phyloP scores from a whole-genome alignment of 2,888 invertebrate genomes.

The Protodeltote pygarga region DNA sequence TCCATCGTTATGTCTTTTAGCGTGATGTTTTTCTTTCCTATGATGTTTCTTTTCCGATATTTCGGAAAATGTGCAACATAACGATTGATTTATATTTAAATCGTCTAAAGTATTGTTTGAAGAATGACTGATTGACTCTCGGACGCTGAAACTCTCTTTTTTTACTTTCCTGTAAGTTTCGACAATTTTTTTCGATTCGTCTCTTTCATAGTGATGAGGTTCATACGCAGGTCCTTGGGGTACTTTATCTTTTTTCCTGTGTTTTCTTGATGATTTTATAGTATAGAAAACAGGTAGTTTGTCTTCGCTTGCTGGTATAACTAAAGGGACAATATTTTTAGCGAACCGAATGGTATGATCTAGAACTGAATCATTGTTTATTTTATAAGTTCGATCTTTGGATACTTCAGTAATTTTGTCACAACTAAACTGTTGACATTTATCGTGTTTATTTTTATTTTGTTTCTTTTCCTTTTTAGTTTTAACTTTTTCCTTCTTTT shows the following conservation, averaged over 20 bases:
- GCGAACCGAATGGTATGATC: conserved; percentile 75
- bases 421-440: conserved; percentile 58
- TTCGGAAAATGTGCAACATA: conserved; percentile 72
- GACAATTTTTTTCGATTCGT: conserved; percentile 54
- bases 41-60: conserved; percentile 64
- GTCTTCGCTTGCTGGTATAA: conserved; percentile 66
- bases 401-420: conserved; percentile 35
- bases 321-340: conserved; percentile 70
- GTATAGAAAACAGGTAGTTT: conserved; percentile 67
- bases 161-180: conserved; percentile 59
- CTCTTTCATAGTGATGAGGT: conserved; percentile 50
- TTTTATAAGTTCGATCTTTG: conserved; percentile 44
- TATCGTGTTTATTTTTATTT: conserved; percentile 53
- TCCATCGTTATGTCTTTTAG: conserved; percentile 42
- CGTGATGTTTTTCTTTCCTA: conserved; percentile 54
- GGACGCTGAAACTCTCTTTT: conserved; percentile 57
- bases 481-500: conserved; percentile 38
- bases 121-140: conserved; percentile 63
- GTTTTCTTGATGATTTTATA: conserved; percentile 65
- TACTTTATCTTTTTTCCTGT: conserved; percentile 55
- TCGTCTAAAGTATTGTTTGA: conserved; percentile 75
- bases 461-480: conserved; percentile 38
- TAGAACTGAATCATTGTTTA: conserved; percentile 58
- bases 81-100: conserved; percentile 69
- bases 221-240: conserved; percentile 32